phyloP scores from a whole-genome alignment of 2,113 vertebrate genomes.

The Nipponia nippon region DNA sequence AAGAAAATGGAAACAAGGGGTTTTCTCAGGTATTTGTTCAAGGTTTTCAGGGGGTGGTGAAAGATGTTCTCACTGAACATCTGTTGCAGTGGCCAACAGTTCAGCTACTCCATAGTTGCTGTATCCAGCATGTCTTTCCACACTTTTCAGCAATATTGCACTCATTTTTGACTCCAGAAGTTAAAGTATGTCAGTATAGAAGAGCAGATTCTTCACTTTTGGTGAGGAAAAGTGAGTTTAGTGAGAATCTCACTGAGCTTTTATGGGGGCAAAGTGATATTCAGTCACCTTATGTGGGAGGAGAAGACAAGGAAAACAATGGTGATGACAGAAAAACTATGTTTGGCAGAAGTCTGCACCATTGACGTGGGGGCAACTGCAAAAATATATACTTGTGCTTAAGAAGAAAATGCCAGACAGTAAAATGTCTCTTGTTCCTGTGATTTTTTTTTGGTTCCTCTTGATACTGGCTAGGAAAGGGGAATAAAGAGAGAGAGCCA shows the following conservation, averaged over 20 bases:
- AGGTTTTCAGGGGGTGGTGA: not conserved
- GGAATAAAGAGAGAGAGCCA: not conserved
- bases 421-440: not conserved
- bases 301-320: not conserved
- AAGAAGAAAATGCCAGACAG: not conserved
- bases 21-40: not conserved
- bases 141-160: not conserved
- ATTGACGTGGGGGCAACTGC: not conserved
- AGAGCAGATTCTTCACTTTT: not conserved
- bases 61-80: not conserved
- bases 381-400: not conserved
- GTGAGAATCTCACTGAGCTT: not conserved
- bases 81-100: not conserved
- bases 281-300: not conserved
- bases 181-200: not conserved
- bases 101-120: not conserved
- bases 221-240: not conserved
- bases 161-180: not conserved
- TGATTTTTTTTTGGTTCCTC: not conserved
- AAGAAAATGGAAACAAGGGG: not conserved
- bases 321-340: not conserved
- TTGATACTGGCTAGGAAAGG: not conserved
- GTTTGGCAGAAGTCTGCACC: not conserved
- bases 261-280: not conserved
- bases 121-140: not conserved